These are phyloP conservation scores for Henricia sp. DNA, from an alignment of 53 echinoderm and acorn worm species.

Conservation along the genomic window DNA sequence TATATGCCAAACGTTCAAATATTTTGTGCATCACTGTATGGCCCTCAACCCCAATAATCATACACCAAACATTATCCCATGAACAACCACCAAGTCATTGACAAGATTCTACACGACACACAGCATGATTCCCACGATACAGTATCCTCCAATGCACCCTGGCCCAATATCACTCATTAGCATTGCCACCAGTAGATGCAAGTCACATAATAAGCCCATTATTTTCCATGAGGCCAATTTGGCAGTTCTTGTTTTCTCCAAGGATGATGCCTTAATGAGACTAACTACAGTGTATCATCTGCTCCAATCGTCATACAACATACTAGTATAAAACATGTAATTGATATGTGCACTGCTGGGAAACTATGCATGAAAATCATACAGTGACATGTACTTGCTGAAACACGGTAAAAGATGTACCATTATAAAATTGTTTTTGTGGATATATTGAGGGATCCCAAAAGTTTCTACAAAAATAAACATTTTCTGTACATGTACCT, in stretches of 20 bases:
- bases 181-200: slow-evolving; percentile 39
- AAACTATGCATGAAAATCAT: too few species aligned
- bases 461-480: not conserved
- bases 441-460: too few species aligned
- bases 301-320: not conserved
- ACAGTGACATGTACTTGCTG: too few species aligned
- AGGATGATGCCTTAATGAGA: slow-evolving; percentile 14
- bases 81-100: slow-evolving; percentile 25
- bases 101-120: slow-evolving; percentile 16
- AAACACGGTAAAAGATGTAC: too few species aligned
- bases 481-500: not conserved
- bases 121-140: not conserved
- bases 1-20: too few species aligned
- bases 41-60: too few species aligned
- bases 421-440: too few species aligned
- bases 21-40: too few species aligned
- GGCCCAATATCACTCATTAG: slow-evolving; percentile 31
- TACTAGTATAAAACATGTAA: too few species aligned
- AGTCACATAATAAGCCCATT: slow-evolving; percentile 46
- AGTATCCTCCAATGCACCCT: not conserved
- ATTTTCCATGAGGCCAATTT: not conserved
- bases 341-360: too few species aligned
- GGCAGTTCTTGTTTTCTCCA: slow-evolving; percentile 1
- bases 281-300: not conserved
- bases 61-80: slow-evolving; percentile 34